These are phyloP conservation scores for Monochamus saltuarius DNA, from an alignment of 1,140 invertebrate species.

Conservation along the genomic window DNA sequence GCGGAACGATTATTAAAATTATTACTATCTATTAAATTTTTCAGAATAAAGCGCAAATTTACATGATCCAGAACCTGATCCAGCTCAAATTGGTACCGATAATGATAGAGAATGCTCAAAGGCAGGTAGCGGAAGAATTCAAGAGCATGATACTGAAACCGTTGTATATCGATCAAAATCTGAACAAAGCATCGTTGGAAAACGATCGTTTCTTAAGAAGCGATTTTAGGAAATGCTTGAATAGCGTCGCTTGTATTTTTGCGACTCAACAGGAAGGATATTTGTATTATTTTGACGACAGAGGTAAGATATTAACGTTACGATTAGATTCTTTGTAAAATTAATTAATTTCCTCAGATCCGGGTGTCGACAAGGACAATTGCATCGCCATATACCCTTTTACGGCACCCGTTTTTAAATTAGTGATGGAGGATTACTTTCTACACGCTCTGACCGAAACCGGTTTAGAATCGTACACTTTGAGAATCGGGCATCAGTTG, in stretches of 20 bases:
- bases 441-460: constrained; percentile 75
- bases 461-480: constrained; percentile 77
- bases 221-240: constrained; percentile 34
- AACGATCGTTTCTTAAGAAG: constrained; percentile 34
- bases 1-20: not conserved
- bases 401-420: constrained; percentile 66
- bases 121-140: constrained; percentile 48
- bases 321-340: not conserved
- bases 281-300: constrained; percentile 58
- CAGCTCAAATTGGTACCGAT: constrained; percentile 51
- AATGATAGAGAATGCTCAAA: constrained; percentile 43
- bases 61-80: constrained; percentile 48
- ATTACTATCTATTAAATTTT: constrained; percentile 7
- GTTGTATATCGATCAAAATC: constrained; percentile 46
- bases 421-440: constrained; percentile 67
- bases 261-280: constrained; percentile 60
- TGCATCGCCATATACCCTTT: constrained; percentile 62
- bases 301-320: constrained; percentile 25
- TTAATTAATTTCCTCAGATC: constrained; percentile 22
- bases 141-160: constrained; percentile 48
- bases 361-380: constrained; percentile 36
- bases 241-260: constrained; percentile 52
- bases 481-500: constrained; percentile 63
- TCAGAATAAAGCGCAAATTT: constrained; percentile 34
- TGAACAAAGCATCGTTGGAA: constrained; percentile 27